Evolutionary conservation across 2,113 vertebrate genomes (phyloP).

Genomic region (Vanacampus margaritifer): DNA sequence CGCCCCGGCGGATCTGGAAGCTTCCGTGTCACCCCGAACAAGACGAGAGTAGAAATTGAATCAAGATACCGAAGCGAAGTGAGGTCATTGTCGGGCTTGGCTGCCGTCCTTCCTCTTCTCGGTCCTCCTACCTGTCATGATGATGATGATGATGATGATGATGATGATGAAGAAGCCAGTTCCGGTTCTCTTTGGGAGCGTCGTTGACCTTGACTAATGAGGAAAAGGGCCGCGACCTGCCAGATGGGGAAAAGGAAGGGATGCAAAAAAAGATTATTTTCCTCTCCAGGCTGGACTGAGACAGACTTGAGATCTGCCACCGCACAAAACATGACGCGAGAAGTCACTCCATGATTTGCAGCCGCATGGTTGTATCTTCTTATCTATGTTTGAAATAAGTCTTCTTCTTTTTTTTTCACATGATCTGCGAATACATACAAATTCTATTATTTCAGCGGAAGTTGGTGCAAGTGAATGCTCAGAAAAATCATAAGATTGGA

Average conservation of each 20-base stretch:
- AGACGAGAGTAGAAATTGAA: neutral
- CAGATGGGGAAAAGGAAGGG: neutral
- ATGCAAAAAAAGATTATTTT: neutral
- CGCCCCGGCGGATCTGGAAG: conserved; percentile 22
- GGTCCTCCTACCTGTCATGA: neutral
- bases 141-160: conserved; percentile 12
- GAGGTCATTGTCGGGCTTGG: neutral
- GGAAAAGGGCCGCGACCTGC: conserved; percentile 38
- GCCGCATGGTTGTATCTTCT: no score
- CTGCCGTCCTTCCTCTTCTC: neutral
- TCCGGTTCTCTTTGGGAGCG: neutral
- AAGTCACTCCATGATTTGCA: no score
- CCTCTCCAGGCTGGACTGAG: conserved; percentile 3
- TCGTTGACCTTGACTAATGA: conserved; percentile 55
- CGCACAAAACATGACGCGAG: no score
- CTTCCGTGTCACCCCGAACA: neutral
- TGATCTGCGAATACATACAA: no score
- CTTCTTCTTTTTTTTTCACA: no score
- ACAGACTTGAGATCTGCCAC: neutral
- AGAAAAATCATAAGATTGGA: no score
- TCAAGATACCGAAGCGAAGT: neutral
- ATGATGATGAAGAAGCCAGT: conserved; percentile 1
- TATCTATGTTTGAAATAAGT: no score
- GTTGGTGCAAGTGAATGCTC: no score
- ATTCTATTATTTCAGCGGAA: no score